phyloP scores from a whole-genome alignment of 2,113 vertebrate genomes.

The Bufo gargarizans region DNA sequence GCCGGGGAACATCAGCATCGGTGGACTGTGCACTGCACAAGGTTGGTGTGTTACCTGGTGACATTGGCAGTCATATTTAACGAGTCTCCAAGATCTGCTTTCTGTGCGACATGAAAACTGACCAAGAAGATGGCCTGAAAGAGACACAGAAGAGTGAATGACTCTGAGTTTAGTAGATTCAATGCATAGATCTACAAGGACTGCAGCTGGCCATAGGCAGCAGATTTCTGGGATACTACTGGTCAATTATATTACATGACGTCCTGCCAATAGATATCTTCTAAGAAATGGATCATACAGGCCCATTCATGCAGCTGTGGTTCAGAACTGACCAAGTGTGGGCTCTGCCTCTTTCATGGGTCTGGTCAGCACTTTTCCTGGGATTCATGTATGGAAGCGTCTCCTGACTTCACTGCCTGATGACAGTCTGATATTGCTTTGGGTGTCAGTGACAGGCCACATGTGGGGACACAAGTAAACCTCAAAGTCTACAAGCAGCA shows the following conservation, averaged over 20 bases:
- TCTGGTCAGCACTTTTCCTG: not conserved
- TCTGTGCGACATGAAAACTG: slow-evolving; percentile 62
- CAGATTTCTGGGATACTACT: too few species aligned
- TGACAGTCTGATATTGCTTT: not conserved
- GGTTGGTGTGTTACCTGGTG: slow-evolving; percentile 63
- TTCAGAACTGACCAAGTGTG: not conserved
- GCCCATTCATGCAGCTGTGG: not conserved
- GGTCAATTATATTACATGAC: not conserved
- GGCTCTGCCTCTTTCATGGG: not conserved
- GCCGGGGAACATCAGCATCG: not conserved
- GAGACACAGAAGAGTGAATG: not conserved
- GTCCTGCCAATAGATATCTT: too few species aligned
- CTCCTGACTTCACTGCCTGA: not conserved
- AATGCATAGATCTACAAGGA: not conserved
- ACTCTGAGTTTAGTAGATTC: not conserved
- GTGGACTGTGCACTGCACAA: too few species aligned
- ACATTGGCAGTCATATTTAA: slow-evolving; percentile 58
- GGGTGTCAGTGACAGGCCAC: too few species aligned
- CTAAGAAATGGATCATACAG: too few species aligned
- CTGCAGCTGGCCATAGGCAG: not conserved
- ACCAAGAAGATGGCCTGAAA: slow-evolving; percentile 62
- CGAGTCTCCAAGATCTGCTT: slow-evolving; percentile 58
- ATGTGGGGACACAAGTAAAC: not conserved
- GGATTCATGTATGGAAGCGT: not conserved
- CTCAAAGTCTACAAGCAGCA: not conserved